Percentiles rank a stretch among this genome's conserved stretches.
Conservation (phyloP, 2,797 vertebrate genomes). For the Sebastiscus albofasciatus region DNA sequence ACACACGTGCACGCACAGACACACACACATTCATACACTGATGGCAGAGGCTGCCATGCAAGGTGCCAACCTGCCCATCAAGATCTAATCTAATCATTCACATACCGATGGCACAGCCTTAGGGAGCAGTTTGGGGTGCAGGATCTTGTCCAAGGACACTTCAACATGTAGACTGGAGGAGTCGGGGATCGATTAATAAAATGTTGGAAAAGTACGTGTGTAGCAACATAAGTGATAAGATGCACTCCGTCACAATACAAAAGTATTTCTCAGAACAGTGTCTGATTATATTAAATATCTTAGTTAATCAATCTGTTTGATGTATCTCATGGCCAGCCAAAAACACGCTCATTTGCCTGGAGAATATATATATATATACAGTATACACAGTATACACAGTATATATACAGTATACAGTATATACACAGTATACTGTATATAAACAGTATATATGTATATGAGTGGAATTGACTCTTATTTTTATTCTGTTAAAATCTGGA, state of each 20-base stretch:
- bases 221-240: background rate
- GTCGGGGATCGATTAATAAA: background rate
- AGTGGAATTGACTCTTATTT: background rate
- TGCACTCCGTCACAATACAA: background rate
- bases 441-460: no score
- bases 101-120: no score
- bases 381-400: no score
- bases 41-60: no score
- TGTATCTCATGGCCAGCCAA: background rate
- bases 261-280: background rate
- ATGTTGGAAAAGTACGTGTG: background rate
- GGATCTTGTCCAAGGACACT: no score
- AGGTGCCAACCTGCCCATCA: no score
- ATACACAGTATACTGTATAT: no score
- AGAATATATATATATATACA: no score
- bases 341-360: background rate
- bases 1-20: no score
- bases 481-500: background rate
- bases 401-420: no score
- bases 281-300: background rate
- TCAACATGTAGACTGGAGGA: no score
- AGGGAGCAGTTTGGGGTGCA: rapidly evolving
- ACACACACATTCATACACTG: no score
- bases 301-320: background rate
- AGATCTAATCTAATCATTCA: background rate